Conservation (phyloP, 2,797 vertebrate genomes). For the Trachops cirrhosus region DNA sequence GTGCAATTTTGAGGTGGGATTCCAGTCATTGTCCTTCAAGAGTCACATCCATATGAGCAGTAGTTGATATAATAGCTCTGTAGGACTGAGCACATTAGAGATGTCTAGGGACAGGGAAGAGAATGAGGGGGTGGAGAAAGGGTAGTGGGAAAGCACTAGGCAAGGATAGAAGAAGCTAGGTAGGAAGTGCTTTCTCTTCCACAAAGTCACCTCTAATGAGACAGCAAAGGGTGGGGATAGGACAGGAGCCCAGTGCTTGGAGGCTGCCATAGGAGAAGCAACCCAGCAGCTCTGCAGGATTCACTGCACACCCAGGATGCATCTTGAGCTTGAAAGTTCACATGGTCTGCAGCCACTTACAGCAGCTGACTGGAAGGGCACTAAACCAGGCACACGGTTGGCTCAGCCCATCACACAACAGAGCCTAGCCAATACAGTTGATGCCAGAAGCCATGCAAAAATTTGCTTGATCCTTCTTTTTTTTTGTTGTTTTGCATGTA, state of each 20-base stretch:
- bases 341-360: not conserved
- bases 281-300: not conserved
- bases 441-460: not conserved
- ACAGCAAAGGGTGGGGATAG: not conserved
- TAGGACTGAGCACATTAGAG: accelerated
- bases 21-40: not conserved
- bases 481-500: no score
- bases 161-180: not conserved
- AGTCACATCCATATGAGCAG: not conserved
- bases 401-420: not conserved
- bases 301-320: no score
- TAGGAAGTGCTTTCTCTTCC: not conserved
- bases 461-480: not conserved
- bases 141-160: not conserved
- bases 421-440: not conserved
- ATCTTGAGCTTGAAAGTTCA: not conserved
- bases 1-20: not conserved
- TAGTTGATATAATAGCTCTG: not conserved
- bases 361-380: not conserved
- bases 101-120: not conserved
- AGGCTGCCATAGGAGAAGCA: accelerated
- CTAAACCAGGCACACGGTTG: not conserved
- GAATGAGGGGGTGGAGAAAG: not conserved
- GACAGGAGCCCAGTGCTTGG: not conserved
- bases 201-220: not conserved